These are phyloP conservation scores for Cyanoliseus patagonus DNA, from an alignment of 2,113 vertebrate species.

Conservation along the genomic window DNA sequence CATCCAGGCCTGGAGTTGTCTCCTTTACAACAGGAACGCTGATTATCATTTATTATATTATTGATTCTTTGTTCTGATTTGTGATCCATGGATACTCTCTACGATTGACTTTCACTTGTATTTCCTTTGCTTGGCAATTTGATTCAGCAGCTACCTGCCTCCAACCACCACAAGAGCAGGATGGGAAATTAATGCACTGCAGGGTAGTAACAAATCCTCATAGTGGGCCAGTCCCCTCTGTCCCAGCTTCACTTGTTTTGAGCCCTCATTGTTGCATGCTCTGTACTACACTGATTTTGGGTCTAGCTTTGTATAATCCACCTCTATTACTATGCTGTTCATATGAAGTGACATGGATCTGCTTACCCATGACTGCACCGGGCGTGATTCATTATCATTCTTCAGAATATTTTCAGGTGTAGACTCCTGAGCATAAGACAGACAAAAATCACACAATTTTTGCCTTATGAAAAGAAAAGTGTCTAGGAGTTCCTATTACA, in stretches of 20 bases:
- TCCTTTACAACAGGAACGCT: background rate
- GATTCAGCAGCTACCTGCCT: background rate
- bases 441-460: background rate
- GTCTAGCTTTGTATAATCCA: background rate
- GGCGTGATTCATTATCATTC: background rate
- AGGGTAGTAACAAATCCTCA: background rate
- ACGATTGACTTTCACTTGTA: background rate
- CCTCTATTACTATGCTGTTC: background rate
- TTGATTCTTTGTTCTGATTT: background rate
- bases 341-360: background rate
- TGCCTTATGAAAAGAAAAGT: background rate
- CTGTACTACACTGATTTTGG: background rate
- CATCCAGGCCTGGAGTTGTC: background rate
- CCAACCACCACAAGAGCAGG: background rate
- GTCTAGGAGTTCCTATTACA: background rate
- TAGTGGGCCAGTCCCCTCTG: background rate
- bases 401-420: background rate
- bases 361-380: background rate
- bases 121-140: background rate
- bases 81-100: background rate
- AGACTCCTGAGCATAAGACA: background rate
- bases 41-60: background rate
- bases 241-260: background rate
- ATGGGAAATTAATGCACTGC: background rate
- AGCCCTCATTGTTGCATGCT: background rate